Evolutionary conservation across 2,113 vertebrate species (phyloP).

Genomic region (Motacilla tschutschensis): DNA sequence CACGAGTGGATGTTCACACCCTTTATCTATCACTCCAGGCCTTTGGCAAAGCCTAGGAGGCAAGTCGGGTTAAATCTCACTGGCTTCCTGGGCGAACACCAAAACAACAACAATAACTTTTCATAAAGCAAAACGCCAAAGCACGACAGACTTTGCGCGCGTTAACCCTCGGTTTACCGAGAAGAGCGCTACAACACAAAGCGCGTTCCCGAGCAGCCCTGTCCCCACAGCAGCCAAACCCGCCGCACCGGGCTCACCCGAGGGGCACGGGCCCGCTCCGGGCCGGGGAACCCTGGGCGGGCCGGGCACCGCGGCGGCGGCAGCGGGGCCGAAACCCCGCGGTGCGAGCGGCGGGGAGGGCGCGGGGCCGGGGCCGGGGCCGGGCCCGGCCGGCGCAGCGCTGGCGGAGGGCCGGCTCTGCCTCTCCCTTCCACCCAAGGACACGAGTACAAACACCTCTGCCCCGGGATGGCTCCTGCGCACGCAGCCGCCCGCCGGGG

Average conservation of each 20-base stretch:
- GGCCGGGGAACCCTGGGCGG: rapidly evolving
- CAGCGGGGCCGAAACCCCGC: not conserved
- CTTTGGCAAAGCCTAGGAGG: not conserved
- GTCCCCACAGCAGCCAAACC: not conserved
- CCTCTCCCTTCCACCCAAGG: slow-evolving; percentile 40
- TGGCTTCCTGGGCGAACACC: not conserved
- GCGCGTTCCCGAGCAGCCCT: rapidly evolving
- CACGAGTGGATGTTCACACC: not conserved
- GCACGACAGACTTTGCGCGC: rapidly evolving
- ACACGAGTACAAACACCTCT: slow-evolving; percentile 47
- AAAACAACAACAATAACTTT: not conserved
- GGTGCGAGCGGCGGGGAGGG: not conserved
- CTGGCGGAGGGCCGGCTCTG: not conserved
- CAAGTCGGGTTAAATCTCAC: not conserved
- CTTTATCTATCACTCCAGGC: not conserved
- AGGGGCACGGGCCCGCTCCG: not conserved
- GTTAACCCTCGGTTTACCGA: rapidly evolving
- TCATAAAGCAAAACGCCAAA: rapidly evolving
- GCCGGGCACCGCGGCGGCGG: not conserved
- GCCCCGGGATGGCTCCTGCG: slow-evolving; percentile 41
- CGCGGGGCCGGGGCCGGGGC: not conserved
- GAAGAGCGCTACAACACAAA: not conserved
- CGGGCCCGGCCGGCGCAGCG: not conserved
- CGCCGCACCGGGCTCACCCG: not conserved
- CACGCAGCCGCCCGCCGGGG: slow-evolving; percentile 7